Evolutionary conservation across 1,140 invertebrate genomes (phyloP), one percentile per base, ranked within the genome.

Genomic region (Telenomus remus): DNA sequence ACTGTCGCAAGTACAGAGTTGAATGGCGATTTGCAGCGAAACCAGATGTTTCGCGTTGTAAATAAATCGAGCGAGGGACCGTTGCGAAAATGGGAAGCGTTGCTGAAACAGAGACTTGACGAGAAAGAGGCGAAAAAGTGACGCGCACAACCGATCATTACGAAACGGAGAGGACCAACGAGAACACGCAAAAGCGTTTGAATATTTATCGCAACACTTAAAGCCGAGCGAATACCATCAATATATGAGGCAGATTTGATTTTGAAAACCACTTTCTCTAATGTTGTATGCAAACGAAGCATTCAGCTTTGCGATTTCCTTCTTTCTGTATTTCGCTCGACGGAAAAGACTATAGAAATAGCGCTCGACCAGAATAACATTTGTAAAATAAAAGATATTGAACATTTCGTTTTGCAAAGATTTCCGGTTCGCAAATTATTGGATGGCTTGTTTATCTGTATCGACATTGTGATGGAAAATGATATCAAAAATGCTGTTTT

Each of bases 21-120:
- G 54, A 47, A 56, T 65, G 57, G 61, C 64, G 57, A 68, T 75
- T 68, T 61, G 11, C 57, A 57, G 33, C 27, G 46, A 74, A 74
- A 66, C 54, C 63, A 74, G 71, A 61, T 74, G 61, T 61, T 66
- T 55, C 11, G 46, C 39, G 51, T 33, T 55, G 63, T 66, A 61
- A 55, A 60, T 74, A 66, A 66, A 74, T 74, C 46, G 51, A 33
- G 5, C 56, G 44, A 55, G n/a, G n/a, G 63, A 56, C 51, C 59
- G 69, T 61, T 65, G 54, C 60, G 27, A 63, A 43, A 59, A 66
- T 51, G 7, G 54, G 43, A 66, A 49, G 50, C 55, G 27, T 15
- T 11, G 37, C 37, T 0, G 16, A 49, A 65, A 65, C 15, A 13
- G n/a, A 57, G 49, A 51, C 6, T 42, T 33, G 27, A 33, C n/a